These are phyloP conservation scores for Onchidella celtica DNA, from an alignment of 2,888 invertebrate species.

Conservation along the genomic window DNA sequence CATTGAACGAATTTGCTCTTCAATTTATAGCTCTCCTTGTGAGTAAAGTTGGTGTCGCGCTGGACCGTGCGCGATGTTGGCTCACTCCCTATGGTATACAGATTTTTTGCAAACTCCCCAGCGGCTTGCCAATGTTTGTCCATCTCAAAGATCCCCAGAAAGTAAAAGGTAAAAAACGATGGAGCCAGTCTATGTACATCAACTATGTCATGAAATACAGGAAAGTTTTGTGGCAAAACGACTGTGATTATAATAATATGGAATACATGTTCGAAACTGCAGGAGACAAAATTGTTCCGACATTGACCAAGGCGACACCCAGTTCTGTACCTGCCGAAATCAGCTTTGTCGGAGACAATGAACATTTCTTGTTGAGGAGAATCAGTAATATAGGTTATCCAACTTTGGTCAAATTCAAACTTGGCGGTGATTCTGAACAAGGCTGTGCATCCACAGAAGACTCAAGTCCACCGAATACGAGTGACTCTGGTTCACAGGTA, in stretches of 20 bases:
- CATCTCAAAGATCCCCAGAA: slow-evolving; percentile 68
- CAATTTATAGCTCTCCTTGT: slow-evolving; percentile 66
- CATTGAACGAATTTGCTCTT: slow-evolving; percentile 64
- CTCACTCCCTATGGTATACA: slow-evolving; percentile 70
- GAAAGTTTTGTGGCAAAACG: slow-evolving; percentile 45
- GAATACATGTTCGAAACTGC: background rate
- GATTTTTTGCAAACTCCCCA: slow-evolving; percentile 61
- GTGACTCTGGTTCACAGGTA: slow-evolving; percentile 50
- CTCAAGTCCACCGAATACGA: slow-evolving; percentile 46
- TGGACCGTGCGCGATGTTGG: slow-evolving; percentile 56
- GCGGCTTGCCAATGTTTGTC: slow-evolving; percentile 67
- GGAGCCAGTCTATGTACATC: slow-evolving; percentile 73
- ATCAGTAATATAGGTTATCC: slow-evolving; percentile 45
- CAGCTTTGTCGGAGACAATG: background rate
- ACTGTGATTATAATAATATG: slow-evolving; percentile 23
- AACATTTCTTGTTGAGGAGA: slow-evolving; percentile 16
- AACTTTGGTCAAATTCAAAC: slow-evolving; percentile 31
- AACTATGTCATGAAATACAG: slow-evolving; percentile 63
- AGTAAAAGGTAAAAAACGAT: slow-evolving; percentile 71
- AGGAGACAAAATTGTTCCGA: background rate
- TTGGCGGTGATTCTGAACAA: slow-evolving; percentile 44
- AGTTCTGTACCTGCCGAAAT: background rate
- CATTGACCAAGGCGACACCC: background rate
- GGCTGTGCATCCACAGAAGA: slow-evolving; percentile 53
- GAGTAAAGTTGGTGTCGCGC: slow-evolving; percentile 54